Conservation (phyloP, 2,888 invertebrate genomes). For the Autographa pulchrina region DNA sequence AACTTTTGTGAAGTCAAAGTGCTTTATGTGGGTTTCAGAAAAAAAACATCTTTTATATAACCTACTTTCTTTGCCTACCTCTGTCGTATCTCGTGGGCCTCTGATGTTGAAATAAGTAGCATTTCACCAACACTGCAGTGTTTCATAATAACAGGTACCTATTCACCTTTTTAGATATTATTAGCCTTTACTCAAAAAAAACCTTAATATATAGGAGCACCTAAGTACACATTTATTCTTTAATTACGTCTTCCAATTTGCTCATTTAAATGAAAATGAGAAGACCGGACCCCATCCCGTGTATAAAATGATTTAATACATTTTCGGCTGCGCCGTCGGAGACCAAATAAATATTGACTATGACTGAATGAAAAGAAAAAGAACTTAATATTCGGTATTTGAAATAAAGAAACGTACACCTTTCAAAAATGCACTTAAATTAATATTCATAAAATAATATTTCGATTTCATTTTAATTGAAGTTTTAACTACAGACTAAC, state of each 20-base stretch:
- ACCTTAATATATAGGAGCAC: neutral
- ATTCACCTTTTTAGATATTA: neutral
- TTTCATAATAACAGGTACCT: neutral
- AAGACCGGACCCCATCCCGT: neutral
- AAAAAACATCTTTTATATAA: neutral
- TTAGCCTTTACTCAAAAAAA: neutral
- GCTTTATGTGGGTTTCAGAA: conserved; percentile 1
- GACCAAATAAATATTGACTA: conserved; percentile 55
- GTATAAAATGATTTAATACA: conserved; percentile 17
- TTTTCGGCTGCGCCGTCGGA: conserved; percentile 31
- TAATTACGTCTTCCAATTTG: neutral
- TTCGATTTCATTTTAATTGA: neutral
- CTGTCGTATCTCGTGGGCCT: neutral
- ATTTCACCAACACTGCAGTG: neutral
- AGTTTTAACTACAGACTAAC: too few relatives aligned
- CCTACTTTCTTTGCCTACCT: neutral
- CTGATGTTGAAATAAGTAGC: neutral
- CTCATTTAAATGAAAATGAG: neutral
- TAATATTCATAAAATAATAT: conserved; percentile 17
- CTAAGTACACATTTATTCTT: neutral
- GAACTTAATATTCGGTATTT: conserved; percentile 60
- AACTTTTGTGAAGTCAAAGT: conserved; percentile 2
- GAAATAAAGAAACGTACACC: conserved; percentile 18
- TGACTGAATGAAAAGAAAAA: conserved; percentile 46
- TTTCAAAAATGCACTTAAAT: conserved; percentile 14